Percentiles rank a stretch among this genome's conserved stretches.
phyloP scores from a whole-genome alignment of 1,140 invertebrate genomes.

The Drosophila oshimai region DNA sequence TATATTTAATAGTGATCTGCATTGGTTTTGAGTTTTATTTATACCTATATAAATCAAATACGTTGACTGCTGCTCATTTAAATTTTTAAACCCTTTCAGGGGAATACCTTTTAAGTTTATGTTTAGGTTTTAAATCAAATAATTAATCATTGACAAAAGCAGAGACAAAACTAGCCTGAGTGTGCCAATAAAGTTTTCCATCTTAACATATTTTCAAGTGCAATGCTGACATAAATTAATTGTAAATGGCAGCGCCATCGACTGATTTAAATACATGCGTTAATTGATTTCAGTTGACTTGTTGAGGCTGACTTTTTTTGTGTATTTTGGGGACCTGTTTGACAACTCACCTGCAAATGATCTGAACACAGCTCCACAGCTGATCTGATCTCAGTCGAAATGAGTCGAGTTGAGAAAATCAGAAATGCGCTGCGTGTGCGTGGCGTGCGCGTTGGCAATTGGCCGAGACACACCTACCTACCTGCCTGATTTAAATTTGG shows the following conservation, averaged over 20 bases:
- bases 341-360: constrained; percentile 49
- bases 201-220: constrained; percentile 56
- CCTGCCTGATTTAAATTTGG: constrained; percentile 59
- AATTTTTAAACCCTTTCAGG: not conserved
- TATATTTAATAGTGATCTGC: too few relatives aligned
- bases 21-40: too few relatives aligned
- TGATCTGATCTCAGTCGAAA: too few relatives aligned
- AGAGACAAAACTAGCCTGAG: not conserved
- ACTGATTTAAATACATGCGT: constrained; percentile 59
- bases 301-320: constrained; percentile 7
- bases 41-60: too few relatives aligned
- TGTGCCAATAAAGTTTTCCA: constrained; percentile 2
- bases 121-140: not conserved
- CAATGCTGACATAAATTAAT: constrained; percentile 40
- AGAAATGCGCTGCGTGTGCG: constrained; percentile 50
- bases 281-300: constrained; percentile 34
- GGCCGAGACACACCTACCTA: constrained; percentile 69
- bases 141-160: constrained; percentile 7
- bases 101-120: not conserved
- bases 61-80: too few relatives aligned
- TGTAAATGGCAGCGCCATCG: constrained; percentile 24
- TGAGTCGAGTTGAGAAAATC: not conserved
- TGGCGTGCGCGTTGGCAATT: constrained; percentile 60
- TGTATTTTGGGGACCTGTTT: constrained; percentile 49
- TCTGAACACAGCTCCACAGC: constrained; percentile 21